These are phyloP conservation scores for Ammodytes dubius DNA, from an alignment of 2,113 vertebrate genomes.

Conservation along the genomic window DNA sequence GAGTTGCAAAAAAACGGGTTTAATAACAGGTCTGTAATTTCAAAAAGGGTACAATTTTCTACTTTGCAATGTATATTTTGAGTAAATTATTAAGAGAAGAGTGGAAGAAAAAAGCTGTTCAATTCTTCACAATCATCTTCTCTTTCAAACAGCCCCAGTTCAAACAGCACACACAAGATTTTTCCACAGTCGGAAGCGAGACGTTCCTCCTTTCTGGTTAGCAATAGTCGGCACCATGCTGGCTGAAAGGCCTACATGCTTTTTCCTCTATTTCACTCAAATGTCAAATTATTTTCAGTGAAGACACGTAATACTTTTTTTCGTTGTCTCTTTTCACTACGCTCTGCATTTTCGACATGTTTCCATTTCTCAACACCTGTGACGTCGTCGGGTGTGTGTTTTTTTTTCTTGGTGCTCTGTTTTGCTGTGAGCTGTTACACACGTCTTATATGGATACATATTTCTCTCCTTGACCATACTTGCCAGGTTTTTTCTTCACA, in stretches of 20 bases:
- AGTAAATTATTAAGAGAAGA: constrained; percentile 59
- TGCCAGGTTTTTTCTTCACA: constrained; percentile 90
- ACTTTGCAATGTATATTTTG: constrained; percentile 52
- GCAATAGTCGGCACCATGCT: constrained; percentile 23
- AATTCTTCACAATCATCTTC: constrained; percentile 11
- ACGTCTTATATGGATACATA: constrained; percentile 61
- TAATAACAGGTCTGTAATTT: constrained; percentile 41
- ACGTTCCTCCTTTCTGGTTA: constrained; percentile 20
- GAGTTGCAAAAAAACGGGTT: constrained; percentile 26
- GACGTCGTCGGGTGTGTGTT: constrained; percentile 78
- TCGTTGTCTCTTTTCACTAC: constrained; percentile 39
- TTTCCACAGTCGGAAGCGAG: constrained; percentile 45
- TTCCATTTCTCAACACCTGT: constrained; percentile 60
- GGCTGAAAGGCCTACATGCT: not conserved
- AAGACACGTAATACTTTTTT: not conserved
- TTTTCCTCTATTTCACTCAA: constrained; percentile 42
- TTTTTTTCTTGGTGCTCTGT: constrained; percentile 65
- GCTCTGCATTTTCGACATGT: constrained; percentile 34
- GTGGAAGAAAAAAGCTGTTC: constrained; percentile 17
- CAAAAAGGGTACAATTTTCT: constrained; percentile 54
- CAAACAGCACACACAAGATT: constrained; percentile 38
- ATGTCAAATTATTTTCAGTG: constrained; percentile 44
- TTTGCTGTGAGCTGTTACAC: constrained; percentile 55
- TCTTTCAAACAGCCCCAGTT: constrained; percentile 15
- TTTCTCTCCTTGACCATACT: constrained; percentile 87